phyloP scores from a whole-genome alignment of 1,140 invertebrate genomes.

The Brachionus manjavacas region DNA sequence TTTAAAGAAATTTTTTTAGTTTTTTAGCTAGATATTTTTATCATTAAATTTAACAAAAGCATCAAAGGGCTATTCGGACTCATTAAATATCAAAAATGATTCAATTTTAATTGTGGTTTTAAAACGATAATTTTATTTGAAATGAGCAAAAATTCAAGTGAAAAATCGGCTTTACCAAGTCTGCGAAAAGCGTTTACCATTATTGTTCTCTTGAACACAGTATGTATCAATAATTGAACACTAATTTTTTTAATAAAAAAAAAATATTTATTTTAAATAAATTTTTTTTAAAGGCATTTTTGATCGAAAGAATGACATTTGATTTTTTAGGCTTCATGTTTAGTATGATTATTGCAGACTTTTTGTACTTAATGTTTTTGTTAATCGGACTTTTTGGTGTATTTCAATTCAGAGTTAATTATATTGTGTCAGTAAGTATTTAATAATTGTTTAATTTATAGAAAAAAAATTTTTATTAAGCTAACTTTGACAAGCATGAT shows the following conservation, averaged over 20 bases:
- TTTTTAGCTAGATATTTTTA: neutral
- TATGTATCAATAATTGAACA: neutral
- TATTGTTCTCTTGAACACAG: neutral
- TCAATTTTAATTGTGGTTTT: neutral
- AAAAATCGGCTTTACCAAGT: neutral
- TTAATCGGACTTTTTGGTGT: slow-evolving; percentile 34
- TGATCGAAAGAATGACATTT: slow-evolving; percentile 27
- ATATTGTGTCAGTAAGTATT: slow-evolving; percentile 24
- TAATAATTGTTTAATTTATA: neutral
- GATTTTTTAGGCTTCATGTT: slow-evolving; percentile 41
- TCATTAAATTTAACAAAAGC: neutral
- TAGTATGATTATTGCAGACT: slow-evolving; percentile 27
- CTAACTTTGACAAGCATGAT: neutral
- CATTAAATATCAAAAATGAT: neutral
- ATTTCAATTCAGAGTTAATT: slow-evolving; percentile 28
- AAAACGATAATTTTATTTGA: neutral
- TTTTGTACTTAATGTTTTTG: slow-evolving; percentile 29
- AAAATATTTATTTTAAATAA: neutral
- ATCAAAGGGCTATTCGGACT: neutral
- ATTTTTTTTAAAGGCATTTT: neutral
- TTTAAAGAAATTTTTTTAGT: neutral
- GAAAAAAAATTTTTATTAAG: neutral
- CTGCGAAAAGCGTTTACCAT: slow-evolving; percentile 8
- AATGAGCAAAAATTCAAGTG: neutral
- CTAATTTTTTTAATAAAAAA: neutral